Evolutionary conservation across 2,888 invertebrate species (phyloP).

Genomic region (Lithophane ornitopus): DNA sequence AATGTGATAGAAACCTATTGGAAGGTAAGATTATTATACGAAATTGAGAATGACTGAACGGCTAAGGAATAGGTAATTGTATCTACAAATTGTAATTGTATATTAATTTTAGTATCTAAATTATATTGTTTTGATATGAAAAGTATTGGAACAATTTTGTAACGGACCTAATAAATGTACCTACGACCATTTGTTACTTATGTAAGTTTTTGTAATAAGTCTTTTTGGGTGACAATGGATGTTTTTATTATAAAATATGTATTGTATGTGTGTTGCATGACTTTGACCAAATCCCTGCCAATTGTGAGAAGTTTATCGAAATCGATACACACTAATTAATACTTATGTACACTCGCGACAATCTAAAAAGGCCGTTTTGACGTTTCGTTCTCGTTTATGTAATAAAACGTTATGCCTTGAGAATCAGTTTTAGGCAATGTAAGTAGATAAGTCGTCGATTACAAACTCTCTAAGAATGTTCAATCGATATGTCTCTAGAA

Average conservation of each 20-base stretch:
- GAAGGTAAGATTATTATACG: conserved; percentile 40
- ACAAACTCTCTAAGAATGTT: no score
- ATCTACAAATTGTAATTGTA: background rate
- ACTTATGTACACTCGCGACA: no score
- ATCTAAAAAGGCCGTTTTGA: no score
- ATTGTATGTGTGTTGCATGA: conserved; percentile 27
- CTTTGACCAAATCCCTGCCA: conserved; percentile 27
- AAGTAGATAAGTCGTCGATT: no score
- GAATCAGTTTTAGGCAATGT: no score
- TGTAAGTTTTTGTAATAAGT: conserved; percentile 38
- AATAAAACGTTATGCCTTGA: no score
- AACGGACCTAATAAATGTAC: conserved; percentile 55
- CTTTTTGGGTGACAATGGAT: conserved; percentile 32
- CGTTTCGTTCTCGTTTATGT: no score
- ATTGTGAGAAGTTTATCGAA: conserved; percentile 25
- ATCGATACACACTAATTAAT: conserved; percentile 17
- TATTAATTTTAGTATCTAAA: conserved; percentile 46
- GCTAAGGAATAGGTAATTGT: conserved; percentile 27
- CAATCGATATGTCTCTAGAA: no score
- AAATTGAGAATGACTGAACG: conserved; percentile 59
- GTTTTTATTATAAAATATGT: conserved; percentile 40
- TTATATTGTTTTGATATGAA: conserved; percentile 59
- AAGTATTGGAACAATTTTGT: conserved; percentile 53
- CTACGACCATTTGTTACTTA: conserved; percentile 24
- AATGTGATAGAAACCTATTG: conserved; percentile 49